Conservation (phyloP, 2,113 vertebrate genomes). For the Upupa epops region DNA sequence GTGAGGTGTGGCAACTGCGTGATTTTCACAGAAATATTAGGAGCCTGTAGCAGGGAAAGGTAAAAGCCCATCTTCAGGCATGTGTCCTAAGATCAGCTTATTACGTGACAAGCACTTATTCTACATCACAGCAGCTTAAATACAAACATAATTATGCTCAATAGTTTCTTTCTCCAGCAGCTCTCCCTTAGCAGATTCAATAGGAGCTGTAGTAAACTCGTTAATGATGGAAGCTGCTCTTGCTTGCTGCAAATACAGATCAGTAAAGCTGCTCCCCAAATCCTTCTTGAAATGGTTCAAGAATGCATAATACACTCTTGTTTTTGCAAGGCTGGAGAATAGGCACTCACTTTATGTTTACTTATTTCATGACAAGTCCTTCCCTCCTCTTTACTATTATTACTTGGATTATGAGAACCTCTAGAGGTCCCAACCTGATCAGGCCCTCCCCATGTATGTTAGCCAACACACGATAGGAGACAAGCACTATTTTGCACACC, state of each 20-base stretch:
- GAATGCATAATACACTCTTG: neutral
- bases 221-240: neutral
- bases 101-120: neutral
- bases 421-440: constrained; percentile 26
- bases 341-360: neutral
- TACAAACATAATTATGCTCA: neutral
- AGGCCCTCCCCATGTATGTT: neutral
- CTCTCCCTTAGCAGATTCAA: neutral
- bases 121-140: neutral
- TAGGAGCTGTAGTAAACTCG: neutral
- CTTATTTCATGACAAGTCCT: neutral
- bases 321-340: neutral
- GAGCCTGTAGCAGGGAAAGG: neutral
- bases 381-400: neutral
- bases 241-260: neutral
- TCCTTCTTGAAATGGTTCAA: neutral
- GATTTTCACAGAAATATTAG: neutral
- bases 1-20: neutral
- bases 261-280: neutral
- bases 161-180: neutral
- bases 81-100: neutral
- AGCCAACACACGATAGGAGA: neutral
- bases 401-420: constrained; percentile 44
- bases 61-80: neutral
- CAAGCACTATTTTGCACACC: neutral